Percentiles rank a stretch among this genome's conserved stretches.
phyloP scores from a whole-genome alignment of 2,797 vertebrate genomes.

The Discoglossus pictus region DNA sequence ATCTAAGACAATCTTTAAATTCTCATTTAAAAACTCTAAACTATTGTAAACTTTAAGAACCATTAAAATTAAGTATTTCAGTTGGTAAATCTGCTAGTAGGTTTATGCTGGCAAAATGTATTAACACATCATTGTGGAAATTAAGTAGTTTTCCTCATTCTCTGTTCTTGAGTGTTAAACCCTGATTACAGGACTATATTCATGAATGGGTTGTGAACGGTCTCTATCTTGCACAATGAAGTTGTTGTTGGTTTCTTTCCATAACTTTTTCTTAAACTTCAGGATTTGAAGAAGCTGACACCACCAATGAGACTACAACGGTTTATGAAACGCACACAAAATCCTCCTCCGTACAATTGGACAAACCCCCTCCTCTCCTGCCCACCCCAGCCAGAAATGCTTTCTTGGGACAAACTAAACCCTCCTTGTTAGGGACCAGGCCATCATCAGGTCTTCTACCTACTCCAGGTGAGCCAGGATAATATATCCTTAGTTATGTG shows the following conservation, averaged over 20 bases:
- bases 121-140: no score
- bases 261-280: conserved; percentile 6
- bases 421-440: conserved; percentile 49
- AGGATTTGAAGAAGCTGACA: conserved; percentile 44
- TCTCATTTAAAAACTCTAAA: no score
- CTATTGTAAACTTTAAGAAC: no score
- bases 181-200: no score
- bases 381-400: conserved; percentile 60
- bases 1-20: no score
- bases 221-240: no score
- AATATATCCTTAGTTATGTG: background rate
- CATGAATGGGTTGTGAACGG: no score
- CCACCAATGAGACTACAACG: conserved; percentile 48
- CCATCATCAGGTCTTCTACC: conserved; percentile 56
- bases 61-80: no score
- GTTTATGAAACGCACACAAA: conserved; percentile 33
- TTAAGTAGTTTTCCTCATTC: no score
- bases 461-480: conserved; percentile 63
- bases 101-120: no score
- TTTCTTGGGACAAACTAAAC: conserved; percentile 49
- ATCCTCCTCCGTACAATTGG: conserved; percentile 54
- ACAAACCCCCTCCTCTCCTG: conserved; percentile 73
- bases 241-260: background rate
- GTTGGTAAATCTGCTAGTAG: no score
- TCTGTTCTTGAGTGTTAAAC: no score